Conservation (phyloP, 2,888 invertebrate species). For the Athetis lepigone region DNA sequence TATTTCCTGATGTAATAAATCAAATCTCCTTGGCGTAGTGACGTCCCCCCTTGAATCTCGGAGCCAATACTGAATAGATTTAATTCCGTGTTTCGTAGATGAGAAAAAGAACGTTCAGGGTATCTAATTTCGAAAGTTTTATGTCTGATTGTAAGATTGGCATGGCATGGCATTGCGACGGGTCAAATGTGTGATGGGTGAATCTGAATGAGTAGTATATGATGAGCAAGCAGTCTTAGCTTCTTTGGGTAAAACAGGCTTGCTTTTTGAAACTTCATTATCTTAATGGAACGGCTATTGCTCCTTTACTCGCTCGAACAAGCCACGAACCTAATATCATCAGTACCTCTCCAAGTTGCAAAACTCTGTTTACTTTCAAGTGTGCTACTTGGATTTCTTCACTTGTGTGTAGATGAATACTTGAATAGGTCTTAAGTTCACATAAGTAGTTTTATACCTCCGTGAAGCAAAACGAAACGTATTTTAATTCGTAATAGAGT, state of each 20-base stretch:
- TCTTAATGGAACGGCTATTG: too few species aligned
- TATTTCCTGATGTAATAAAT: slow-evolving; percentile 74
- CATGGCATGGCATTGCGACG: too few species aligned
- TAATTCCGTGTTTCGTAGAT: slow-evolving; percentile 61
- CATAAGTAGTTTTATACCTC: slow-evolving; percentile 18
- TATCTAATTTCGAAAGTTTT: slow-evolving; percentile 41
- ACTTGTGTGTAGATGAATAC: neutral
- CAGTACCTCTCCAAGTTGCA: neutral
- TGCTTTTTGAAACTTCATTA: neutral
- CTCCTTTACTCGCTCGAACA: neutral
- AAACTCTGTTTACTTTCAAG: slow-evolving; percentile 9
- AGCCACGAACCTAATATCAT: neutral
- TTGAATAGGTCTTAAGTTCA: slow-evolving; percentile 23
- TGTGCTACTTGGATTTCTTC: too few species aligned
- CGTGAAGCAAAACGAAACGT: slow-evolving; percentile 18
- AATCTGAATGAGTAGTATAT: neutral
- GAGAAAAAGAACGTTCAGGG: slow-evolving; percentile 52
- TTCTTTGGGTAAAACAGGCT: neutral
- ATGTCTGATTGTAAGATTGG: slow-evolving; percentile 36
- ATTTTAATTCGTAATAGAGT: slow-evolving; percentile 46
- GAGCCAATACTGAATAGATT: slow-evolving; percentile 65
- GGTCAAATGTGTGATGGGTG: neutral
- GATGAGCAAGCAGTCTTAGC: neutral
- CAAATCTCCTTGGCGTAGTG: slow-evolving; percentile 70
- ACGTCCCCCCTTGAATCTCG: slow-evolving; percentile 64